Percentiles rank a stretch among this genome's conserved stretches.
phyloP scores from a whole-genome alignment of 1,140 invertebrate species.

The Drosophila sulfurigaster region DNA sequence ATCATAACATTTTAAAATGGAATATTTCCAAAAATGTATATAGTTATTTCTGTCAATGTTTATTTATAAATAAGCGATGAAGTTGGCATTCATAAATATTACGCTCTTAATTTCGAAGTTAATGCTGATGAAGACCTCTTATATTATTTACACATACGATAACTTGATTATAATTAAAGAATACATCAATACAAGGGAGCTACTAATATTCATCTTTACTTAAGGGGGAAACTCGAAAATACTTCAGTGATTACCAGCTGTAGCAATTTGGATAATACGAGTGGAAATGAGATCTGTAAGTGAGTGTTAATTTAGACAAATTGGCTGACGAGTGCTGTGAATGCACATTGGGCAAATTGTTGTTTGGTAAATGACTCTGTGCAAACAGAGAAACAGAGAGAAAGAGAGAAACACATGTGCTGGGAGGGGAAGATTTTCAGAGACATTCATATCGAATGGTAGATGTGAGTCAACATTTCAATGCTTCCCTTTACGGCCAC shows the following conservation, averaged over 20 bases:
- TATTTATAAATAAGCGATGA: too few species aligned
- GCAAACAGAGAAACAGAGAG: neutral
- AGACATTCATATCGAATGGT: slow-evolving; percentile 31
- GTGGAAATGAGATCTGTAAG: slow-evolving; percentile 21
- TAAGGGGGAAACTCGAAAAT: neutral
- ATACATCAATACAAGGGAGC: neutral
- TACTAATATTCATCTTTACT: neutral
- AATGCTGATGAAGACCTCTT: neutral
- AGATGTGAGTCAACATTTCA: slow-evolving; percentile 70
- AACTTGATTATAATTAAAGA: neutral
- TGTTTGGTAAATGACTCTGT: slow-evolving; percentile 23
- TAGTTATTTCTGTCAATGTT: too few species aligned
- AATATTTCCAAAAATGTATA: too few species aligned
- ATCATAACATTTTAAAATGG: neutral
- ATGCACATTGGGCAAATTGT: slow-evolving; percentile 37
- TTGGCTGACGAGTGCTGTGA: slow-evolving; percentile 38
- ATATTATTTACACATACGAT: neutral
- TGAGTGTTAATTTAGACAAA: slow-evolving; percentile 66
- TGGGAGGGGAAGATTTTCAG: neutral
- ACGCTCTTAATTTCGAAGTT: too few species aligned
- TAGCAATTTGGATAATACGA: slow-evolving; percentile 17
- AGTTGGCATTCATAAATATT: too few species aligned
- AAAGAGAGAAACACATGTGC: slow-evolving; percentile 21
- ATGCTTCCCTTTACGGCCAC: slow-evolving; percentile 11
- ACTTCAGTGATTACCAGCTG: slow-evolving; percentile 16